Evolutionary conservation across 2,888 invertebrate genomes (phyloP).

Genomic region (Lasioglossum vierecki): DNA sequence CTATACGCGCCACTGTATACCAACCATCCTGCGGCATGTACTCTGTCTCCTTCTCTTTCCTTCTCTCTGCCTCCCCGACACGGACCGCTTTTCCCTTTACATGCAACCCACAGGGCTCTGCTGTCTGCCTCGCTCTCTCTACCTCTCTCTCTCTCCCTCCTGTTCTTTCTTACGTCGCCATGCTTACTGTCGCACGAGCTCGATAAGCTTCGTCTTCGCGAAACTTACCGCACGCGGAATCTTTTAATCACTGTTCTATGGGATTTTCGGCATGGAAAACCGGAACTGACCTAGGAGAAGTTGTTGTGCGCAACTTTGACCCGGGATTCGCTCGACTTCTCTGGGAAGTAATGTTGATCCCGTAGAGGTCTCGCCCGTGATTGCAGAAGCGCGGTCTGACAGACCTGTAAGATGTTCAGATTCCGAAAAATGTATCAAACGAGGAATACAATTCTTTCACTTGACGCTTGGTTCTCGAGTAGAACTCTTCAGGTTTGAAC

Average conservation of each 20-base stretch:
- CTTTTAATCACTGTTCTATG: neutral
- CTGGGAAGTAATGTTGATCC: neutral
- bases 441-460: too few relatives aligned
- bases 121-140: neutral
- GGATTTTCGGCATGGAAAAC: neutral
- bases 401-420: too few relatives aligned
- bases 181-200: neutral
- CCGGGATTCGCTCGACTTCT: neutral
- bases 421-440: too few relatives aligned
- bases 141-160: neutral
- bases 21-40: conserved; percentile 71
- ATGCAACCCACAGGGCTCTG: neutral
- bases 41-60: conserved; percentile 47
- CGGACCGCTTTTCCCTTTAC: neutral
- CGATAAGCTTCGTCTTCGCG: neutral
- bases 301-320: neutral
- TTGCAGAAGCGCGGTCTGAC: too few relatives aligned
- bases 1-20: conserved; percentile 72
- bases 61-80: neutral
- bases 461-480: too few relatives aligned
- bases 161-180: neutral
- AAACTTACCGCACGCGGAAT: neutral
- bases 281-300: neutral
- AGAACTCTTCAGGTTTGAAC: too few relatives aligned
- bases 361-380: neutral